Conservation (phyloP, 2,797 vertebrate species). For the Coreius guichenoti region DNA sequence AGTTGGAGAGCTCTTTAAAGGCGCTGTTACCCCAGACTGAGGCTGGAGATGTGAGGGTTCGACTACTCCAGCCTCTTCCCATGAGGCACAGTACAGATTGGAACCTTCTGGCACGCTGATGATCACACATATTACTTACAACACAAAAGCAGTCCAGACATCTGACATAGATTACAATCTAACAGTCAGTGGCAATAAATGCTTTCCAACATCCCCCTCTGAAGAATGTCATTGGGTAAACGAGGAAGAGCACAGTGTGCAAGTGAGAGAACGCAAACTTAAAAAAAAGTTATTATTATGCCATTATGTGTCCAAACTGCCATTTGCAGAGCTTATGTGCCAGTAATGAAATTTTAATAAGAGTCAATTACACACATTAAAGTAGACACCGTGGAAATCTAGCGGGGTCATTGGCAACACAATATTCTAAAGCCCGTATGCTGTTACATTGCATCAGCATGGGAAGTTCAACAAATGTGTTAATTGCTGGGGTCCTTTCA, state of each 20-base stretch:
- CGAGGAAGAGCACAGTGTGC: conserved; percentile 22
- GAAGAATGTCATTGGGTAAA: conserved; percentile 27
- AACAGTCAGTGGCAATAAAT: conserved; percentile 60
- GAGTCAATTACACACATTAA: conserved; percentile 49
- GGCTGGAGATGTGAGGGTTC: conserved; percentile 36
- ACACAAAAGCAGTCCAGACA: conserved; percentile 59
- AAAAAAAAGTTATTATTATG: conserved; percentile 50
- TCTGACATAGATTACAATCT: conserved; percentile 63
- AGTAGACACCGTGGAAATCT: conserved; percentile 41
- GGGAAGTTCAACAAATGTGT: conserved; percentile 63
- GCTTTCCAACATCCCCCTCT: conserved; percentile 52
- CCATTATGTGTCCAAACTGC: conserved; percentile 49
- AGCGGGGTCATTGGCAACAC: conserved; percentile 47
- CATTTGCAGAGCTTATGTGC: conserved; percentile 55
- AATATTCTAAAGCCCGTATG: conserved; percentile 48
- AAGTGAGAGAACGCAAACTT: conserved; percentile 37
- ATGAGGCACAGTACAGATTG: conserved; percentile 53
- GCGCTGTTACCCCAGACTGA: conserved; percentile 47
- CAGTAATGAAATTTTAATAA: conserved; percentile 60
- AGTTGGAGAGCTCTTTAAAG: conserved; percentile 61
- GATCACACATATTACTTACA: conserved; percentile 55
- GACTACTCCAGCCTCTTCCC: conserved; percentile 50
- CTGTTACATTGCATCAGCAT: conserved; percentile 61
- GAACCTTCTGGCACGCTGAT: conserved; percentile 59
- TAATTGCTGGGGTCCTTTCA: conserved; percentile 64